Evolutionary conservation across 2,113 vertebrate species (phyloP).

Genomic region (Thamnaconus septentrionalis): DNA sequence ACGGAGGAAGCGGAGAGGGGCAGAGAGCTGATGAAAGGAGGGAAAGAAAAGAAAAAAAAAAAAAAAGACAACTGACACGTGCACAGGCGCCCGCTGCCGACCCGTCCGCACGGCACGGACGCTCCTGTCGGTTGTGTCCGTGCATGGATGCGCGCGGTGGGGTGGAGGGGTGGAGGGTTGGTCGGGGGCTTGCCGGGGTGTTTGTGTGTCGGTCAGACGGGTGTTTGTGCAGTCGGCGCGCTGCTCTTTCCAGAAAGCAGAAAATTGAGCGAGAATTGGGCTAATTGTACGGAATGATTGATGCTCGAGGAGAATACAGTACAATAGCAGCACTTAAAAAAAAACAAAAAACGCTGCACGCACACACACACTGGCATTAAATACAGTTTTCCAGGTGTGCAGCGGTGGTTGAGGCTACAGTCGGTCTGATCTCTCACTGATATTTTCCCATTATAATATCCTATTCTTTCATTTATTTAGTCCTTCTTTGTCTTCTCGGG

Average conservation of each 20-base stretch:
- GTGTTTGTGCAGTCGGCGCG: conserved; percentile 88
- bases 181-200: neutral
- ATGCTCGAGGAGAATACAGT: conserved; percentile 89
- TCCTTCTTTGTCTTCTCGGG: too few relatives aligned
- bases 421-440: too few relatives aligned
- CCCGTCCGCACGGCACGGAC: too few relatives aligned
- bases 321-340: conserved; percentile 73
- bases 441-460: too few relatives aligned
- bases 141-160: neutral
- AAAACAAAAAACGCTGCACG: too few relatives aligned
- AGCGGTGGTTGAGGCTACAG: neutral
- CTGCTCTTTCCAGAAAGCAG: conserved; percentile 87
- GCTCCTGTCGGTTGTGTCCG: conserved; percentile 48
- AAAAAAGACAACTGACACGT: conserved; percentile 61
- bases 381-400: neutral
- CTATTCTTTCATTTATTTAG: too few relatives aligned
- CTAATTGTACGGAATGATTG: conserved; percentile 92
- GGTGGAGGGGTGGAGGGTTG: conserved; percentile 57
- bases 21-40: too few relatives aligned
- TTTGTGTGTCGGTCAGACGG: conserved; percentile 80
- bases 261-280: conserved; percentile 86
- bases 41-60: conserved; percentile 46
- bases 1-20: conserved; percentile 34
- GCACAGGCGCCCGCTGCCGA: conserved; percentile 75
- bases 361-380: too few relatives aligned